A percentile compares a stretch with the other conserved stretches of the same genome.
phyloP scores from a whole-genome alignment of 2,113 vertebrate species.

The Indri indri region DNA sequence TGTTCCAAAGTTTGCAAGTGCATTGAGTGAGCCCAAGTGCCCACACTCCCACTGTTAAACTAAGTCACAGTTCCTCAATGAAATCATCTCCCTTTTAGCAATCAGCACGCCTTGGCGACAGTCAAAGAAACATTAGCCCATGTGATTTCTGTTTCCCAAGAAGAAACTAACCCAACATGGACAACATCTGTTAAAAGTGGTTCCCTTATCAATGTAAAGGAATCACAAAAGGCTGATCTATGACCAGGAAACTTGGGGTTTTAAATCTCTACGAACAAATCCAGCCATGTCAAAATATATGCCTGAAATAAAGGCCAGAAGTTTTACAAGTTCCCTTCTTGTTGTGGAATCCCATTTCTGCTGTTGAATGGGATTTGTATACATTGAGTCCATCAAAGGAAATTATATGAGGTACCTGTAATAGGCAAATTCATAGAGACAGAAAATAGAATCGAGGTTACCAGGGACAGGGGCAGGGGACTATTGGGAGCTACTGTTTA shows the following conservation, averaged over 20 bases:
- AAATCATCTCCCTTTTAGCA: conserved; percentile 17
- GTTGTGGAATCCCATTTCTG: background rate
- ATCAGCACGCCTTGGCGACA: background rate
- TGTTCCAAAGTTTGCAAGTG: background rate
- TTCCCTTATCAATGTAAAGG: background rate
- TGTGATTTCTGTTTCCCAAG: conserved; percentile 26
- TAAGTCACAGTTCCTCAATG: background rate
- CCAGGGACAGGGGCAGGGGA: no score
- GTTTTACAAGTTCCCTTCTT: background rate
- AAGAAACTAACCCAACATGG: background rate
- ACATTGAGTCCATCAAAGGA: background rate
- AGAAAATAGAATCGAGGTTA: background rate
- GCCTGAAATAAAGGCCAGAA: background rate
- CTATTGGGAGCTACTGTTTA: background rate
- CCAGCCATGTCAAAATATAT: background rate
- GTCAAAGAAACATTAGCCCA: conserved; percentile 40
- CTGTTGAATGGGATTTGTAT: background rate
- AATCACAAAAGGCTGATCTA: background rate
- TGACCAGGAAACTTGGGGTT: background rate
- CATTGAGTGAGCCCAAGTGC: background rate
- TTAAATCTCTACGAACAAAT: background rate
- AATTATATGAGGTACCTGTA: background rate
- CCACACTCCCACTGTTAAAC: background rate
- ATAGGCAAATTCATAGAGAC: background rate
- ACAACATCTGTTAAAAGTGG: background rate